Evolutionary conservation across 2,888 invertebrate genomes (phyloP), one percentile per base, ranked within the genome.

Genomic region (Drosophila affinis): DNA sequence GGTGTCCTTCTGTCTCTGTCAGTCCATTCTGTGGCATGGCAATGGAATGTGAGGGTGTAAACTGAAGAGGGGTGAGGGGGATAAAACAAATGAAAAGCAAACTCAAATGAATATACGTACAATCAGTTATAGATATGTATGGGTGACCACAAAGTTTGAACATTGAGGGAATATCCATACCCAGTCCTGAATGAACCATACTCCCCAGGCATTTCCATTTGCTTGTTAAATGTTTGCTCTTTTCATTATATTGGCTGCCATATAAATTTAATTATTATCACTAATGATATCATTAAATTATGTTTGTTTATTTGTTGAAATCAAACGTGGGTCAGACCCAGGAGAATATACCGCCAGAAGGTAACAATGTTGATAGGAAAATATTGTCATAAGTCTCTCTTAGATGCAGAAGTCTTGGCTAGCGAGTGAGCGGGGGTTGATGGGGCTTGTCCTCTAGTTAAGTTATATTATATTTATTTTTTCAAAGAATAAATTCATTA

Each of bases 271-370:
- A 71, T 71, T 69, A 65, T 53, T 53, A 49, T 61, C 12, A 34
- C 71, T 65, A 74, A 74, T 68, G 71, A 77, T 68, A 60, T 57
- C 48, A 71, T 73, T 64, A 57, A 77, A 59, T 53, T 17, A 24
- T 12, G 17, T 34, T 21, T 32, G 32, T 24, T 14, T 14, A 34
- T 14, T 39, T 2, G 14, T 14, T 14, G 1, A 39, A 39, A 2
- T 2, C 39, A 39, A 2, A 2, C 2, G 39, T 39, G 39, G 14
- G 2, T 6, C 1, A 14, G 14, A 5, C 39, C 2, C 14, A 39
- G 6, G 34, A 34, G 48, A 62, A 44, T n/a, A n/a, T 12, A 29
- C 7, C 29, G 9, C 29, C 29, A 29, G 29, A 29, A 9, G 1
- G 29, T 0, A 29, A 9, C 29, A 29, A 29, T 3, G 9, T 9